Percentiles rank a stretch among this genome's conserved stretches.
Conservation (phyloP, 1,140 invertebrate genomes). For the Brachionus plicatilis region DNA sequence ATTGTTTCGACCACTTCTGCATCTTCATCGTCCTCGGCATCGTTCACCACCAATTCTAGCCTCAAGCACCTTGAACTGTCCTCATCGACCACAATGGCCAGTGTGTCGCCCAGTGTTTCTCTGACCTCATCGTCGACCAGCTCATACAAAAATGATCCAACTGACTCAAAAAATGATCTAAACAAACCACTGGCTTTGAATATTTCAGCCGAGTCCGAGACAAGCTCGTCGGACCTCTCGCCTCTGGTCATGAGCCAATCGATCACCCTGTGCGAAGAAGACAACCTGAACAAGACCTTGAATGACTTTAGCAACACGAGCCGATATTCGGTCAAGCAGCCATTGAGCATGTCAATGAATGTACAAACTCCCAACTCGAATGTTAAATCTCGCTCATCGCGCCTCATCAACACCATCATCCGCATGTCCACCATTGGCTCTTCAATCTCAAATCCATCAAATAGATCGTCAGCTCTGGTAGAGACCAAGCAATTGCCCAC, state of each 20-base stretch:
- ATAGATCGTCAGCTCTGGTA: neutral
- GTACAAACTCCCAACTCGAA: neutral
- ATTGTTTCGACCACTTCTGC: neutral
- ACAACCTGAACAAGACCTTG: slow-evolving; percentile 3
- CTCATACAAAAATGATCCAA: slow-evolving; percentile 6
- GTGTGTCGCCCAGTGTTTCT: slow-evolving; percentile 10
- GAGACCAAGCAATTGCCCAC: neutral
- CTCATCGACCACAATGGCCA: neutral
- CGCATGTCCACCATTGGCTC: slow-evolving; percentile 10
- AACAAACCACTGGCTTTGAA: neutral
- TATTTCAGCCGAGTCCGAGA: slow-evolving; percentile 9
- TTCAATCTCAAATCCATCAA: neutral
- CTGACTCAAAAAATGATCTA: neutral
- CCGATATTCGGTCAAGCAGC: slow-evolving; percentile 8
- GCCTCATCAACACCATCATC: slow-evolving; percentile 11
- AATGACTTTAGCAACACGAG: neutral
- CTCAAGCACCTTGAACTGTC: slow-evolving; percentile 24
- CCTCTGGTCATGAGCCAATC: slow-evolving; percentile 21
- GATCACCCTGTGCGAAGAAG: neutral
- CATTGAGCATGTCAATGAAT: slow-evolving; percentile 8
- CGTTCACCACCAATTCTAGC: neutral
- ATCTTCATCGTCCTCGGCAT: neutral
- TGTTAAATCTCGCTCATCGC: slow-evolving; percentile 1
- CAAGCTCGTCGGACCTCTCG: neutral
- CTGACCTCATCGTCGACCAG: neutral